Base-by-base conservation (phyloP, 2,797 vertebrate species). In the Smutsia temminckii region DNA sequence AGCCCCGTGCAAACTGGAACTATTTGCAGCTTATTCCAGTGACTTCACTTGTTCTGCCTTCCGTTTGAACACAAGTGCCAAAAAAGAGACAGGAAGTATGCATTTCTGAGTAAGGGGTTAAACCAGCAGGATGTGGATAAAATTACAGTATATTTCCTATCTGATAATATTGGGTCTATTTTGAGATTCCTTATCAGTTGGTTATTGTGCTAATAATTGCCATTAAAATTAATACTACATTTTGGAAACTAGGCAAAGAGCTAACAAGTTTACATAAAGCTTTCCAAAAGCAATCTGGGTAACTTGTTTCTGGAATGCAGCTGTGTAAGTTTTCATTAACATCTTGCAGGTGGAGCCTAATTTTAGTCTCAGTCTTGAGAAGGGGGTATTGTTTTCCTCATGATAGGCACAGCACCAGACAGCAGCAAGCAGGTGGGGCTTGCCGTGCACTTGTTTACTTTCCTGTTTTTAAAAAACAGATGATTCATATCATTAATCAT, bases 291-390 rank as follows among this genome's bases (percentile, higher is more conserved):
- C 98, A 98, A 98, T 98, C 98, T 98, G 98, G 96, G 96, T 97
- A 98, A 98, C 98, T 98, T 98, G 98, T 98, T 98, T 98, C 97
- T 98, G 98, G 98, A 98, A 98, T 98, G 98, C 98, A 98, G 98
- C 98, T 98, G 98, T 98, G 98, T 97, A 98, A 98, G 97, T 98
- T 98, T 98, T 98, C 98, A 98, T 98, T 98, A 98, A 98, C 98
- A 98, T 98, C 98, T 98, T 98, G 98, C 98, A 99, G 98, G 98
- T 99, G 98, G 98, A 98, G 98, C 98, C 98, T 99, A 98, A 99
- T 98, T 99, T 98, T 98, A 98, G 98, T 98, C 46, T 98, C 98
- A 98, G 98, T 96, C 96, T 98, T 96, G 98, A 98, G 98, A 98
- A 98, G 97, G 63, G 96, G 95, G 98, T 98, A 98, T 98, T 98